Evolutionary conservation across 1,140 invertebrate species (phyloP).

Genomic region (Lasaia peninsularis): DNA sequence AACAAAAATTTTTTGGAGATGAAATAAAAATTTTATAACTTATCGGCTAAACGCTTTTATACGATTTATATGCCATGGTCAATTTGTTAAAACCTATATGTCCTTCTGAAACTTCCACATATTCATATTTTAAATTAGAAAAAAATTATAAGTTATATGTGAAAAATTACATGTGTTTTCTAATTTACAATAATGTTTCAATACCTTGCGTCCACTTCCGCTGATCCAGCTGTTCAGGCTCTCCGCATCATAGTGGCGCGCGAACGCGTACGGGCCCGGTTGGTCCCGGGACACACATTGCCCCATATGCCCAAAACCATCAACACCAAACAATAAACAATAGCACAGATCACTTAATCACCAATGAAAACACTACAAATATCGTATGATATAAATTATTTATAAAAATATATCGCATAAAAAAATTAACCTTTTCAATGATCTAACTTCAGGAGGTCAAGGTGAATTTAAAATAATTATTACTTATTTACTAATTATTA

Average conservation of each 20-base stretch:
- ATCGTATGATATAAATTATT: neutral
- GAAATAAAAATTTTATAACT: too few species aligned
- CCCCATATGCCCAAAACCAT: conserved; percentile 63
- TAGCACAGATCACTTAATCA: neutral
- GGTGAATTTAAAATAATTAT: neutral
- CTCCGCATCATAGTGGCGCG: conserved; percentile 62
- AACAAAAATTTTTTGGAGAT: too few species aligned
- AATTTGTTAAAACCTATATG: too few species aligned
- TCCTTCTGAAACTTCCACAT: too few species aligned
- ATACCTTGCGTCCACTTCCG: conserved; percentile 45
- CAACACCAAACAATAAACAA: conserved; percentile 44
- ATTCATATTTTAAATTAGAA: too few species aligned
- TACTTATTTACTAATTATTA: neutral
- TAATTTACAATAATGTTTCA: conserved; percentile 23
- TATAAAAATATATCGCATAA: neutral
- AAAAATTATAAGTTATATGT: too few species aligned
- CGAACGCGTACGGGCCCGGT: conserved; percentile 62
- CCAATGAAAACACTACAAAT: neutral
- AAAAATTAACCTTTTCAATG: neutral
- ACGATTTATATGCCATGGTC: too few species aligned
- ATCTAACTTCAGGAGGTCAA: neutral
- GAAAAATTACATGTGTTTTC: too few species aligned
- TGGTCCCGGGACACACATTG: conserved; percentile 72
- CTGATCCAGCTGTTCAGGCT: conserved; percentile 55
- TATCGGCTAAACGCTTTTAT: too few species aligned